A percentile compares a stretch with the other conserved stretches of the same genome.
phyloP scores from a whole-genome alignment of 2,113 vertebrate genomes.

The Opisthocomus hoazin region DNA sequence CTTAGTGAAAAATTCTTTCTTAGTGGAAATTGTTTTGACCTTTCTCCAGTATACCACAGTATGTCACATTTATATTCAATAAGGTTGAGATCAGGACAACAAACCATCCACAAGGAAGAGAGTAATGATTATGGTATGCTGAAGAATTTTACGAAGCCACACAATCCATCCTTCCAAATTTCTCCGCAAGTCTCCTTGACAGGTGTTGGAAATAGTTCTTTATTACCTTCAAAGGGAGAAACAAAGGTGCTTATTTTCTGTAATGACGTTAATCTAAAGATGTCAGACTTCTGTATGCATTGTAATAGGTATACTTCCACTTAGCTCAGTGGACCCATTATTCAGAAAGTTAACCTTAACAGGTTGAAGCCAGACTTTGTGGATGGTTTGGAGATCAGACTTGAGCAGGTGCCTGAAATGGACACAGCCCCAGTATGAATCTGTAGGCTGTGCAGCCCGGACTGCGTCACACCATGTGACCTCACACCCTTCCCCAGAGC shows the following conservation, averaged over 20 bases:
- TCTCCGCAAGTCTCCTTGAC: not conserved
- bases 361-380: not conserved
- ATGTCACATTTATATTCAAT: not conserved
- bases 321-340: not conserved
- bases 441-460: not conserved
- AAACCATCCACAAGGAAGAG: not conserved
- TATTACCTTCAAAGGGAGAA: not conserved
- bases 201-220: not conserved
- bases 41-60: not conserved
- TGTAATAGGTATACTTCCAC: not conserved
- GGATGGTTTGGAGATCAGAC: not conserved
- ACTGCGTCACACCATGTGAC: not conserved
- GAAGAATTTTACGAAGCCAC: not conserved
- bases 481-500: not conserved
- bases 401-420: not conserved
- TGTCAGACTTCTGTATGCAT: not conserved
- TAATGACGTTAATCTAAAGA: not conserved
- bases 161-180: not conserved
- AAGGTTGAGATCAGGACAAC: not conserved
- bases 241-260: not conserved
- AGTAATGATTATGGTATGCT: not conserved
- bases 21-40: not conserved
- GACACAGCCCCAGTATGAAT: not conserved
- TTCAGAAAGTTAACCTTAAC: not conserved
- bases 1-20: not conserved